Evolutionary conservation across 37 sponge, comb jelly and placozoan species (phyloP), one percentile per base, ranked within the genome.

Genomic region (Halichondria panicea): DNA sequence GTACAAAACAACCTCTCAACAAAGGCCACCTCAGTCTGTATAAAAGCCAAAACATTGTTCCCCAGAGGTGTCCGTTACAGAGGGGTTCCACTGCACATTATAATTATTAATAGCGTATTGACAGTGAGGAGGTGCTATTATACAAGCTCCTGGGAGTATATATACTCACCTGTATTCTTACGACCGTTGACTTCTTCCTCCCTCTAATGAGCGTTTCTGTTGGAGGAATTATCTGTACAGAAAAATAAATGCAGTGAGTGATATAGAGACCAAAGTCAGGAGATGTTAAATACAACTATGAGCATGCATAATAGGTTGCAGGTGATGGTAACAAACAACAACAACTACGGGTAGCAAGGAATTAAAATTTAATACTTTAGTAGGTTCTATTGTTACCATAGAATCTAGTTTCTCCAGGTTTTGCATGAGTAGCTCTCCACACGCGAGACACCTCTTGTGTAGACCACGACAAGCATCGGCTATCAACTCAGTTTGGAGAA

Each of bases 341-440:
- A 28, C 27, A 56, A 56, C 13, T 13, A 28, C 57, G 27, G n/a
- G 57, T 28, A 56, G 27, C 27, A 28, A 56, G 27, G 27, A 24
- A 56, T 56, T 28, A 56, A 11, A 48, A 48, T 18, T 15, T 18
- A 48, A 18, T 48, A 18, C 52, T 48, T 11, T 48, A 48, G 52
- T 48, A 48, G 11, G 11, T 48, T 15, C 11, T 48, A 48, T 18
- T 15, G 15, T 64, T 25, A 81, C 81, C 30, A 72, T 39, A 8
- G 72, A 64, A 32, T 81, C 81, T 19, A 72, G 73, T 32, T 60
- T 61, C 65, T 81, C 81, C 65, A 62, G 52, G 21, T 61, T 81
- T 65, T 72, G 81, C 66, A 81, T 64, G 30, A 81, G 73, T 15
- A 60, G 72, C 32, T 81, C 81, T 52, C 44, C 65, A 65, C 63